Conservation (phyloP, 2,888 invertebrate genomes). For the Chalcis sispes region DNA sequence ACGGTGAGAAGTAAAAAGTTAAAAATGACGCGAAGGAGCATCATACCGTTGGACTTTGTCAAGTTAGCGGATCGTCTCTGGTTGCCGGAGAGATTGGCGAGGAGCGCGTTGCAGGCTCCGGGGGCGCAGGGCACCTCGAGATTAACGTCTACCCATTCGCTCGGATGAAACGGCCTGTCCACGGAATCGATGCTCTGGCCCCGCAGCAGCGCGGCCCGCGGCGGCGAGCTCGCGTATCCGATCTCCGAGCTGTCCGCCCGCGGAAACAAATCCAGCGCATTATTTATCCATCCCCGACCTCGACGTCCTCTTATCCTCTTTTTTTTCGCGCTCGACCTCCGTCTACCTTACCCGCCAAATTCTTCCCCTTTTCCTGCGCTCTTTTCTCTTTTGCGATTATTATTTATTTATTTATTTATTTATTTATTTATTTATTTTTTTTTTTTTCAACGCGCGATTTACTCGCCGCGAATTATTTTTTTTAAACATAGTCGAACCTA, state of each 20-base stretch:
- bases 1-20: too few species aligned
- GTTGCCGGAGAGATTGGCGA: conserved; percentile 64
- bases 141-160: conserved; percentile 79
- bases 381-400: too few species aligned
- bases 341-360: background rate
- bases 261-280: conserved; percentile 18
- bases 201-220: conserved; percentile 67
- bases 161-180: conserved; percentile 75
- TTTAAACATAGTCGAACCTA: too few species aligned
- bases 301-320: background rate
- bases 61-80: conserved; percentile 57
- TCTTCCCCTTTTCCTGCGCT: too few species aligned
- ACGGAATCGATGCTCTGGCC: conserved; percentile 74
- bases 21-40: too few species aligned
- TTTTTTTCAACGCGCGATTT: too few species aligned
- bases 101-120: conserved; percentile 65
- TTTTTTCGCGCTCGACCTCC: background rate
- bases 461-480: too few species aligned
- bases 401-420: too few species aligned
- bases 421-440: too few species aligned
- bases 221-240: conserved; percentile 73
- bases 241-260: conserved; percentile 70
- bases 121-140: conserved; percentile 77
- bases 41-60: conserved; percentile 64
- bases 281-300: conserved; percentile 11